phyloP scores from a whole-genome alignment of 2,888 invertebrate genomes.

The Caenorhabditis sp. region DNA sequence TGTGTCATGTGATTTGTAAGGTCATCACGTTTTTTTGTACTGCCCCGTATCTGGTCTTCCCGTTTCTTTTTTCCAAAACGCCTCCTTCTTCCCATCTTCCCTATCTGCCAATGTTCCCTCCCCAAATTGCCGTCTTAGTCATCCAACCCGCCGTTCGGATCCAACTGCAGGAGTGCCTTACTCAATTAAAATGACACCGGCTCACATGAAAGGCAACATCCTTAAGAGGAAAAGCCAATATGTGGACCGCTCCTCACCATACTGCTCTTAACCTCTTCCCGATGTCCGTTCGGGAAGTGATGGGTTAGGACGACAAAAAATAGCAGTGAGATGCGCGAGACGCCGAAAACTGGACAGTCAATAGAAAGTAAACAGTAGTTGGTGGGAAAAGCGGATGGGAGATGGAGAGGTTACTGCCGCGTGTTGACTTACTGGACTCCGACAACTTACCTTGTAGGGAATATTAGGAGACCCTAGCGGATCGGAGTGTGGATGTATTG shows the following conservation, averaged over 20 bases:
- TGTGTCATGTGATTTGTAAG: slow-evolving; percentile 59
- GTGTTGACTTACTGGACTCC: slow-evolving; percentile 56
- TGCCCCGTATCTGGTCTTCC: slow-evolving; percentile 61
- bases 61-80: slow-evolving; percentile 56
- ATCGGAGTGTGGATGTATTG: slow-evolving; percentile 12
- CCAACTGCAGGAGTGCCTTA: slow-evolving; percentile 22
- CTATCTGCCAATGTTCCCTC: slow-evolving; percentile 21
- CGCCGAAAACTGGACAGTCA: slow-evolving; percentile 58
- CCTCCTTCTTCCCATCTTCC: slow-evolving; percentile 35
- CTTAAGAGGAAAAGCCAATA: slow-evolving; percentile 65
- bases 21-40: slow-evolving; percentile 62
- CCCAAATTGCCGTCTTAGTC: slow-evolving; percentile 42
- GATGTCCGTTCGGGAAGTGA: slow-evolving; percentile 62
- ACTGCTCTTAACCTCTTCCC: slow-evolving; percentile 57
- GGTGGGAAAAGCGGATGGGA: slow-evolving; percentile 55
- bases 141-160: slow-evolving; percentile 11
- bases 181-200: slow-evolving; percentile 54
- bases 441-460: slow-evolving; percentile 27
- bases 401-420: slow-evolving; percentile 36
- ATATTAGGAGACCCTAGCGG: slow-evolving; percentile 4
- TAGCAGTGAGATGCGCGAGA: slow-evolving; percentile 23
- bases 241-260: slow-evolving; percentile 31
- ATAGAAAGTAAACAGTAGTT: slow-evolving; percentile 62
- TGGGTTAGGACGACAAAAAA: slow-evolving; percentile 36
- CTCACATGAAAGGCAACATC: slow-evolving; percentile 66